A percentile compares a stretch with the other conserved stretches of the same genome.
Evolutionary conservation across 2,888 invertebrate genomes (phyloP).

Genomic region (Cosmia trapezina): DNA sequence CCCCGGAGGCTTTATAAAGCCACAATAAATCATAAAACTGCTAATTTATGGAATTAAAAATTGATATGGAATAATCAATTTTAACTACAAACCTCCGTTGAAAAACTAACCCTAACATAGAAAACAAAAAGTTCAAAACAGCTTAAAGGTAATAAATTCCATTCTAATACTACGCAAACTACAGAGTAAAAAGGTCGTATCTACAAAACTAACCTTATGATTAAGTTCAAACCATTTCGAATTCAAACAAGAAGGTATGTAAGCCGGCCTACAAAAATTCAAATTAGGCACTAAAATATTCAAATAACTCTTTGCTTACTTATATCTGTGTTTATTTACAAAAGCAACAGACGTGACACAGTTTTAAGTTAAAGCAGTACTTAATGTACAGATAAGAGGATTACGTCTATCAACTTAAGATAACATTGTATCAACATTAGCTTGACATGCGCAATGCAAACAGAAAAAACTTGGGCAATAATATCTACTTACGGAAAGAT

Average conservation of each 20-base stretch:
- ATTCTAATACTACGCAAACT: constrained; percentile 50
- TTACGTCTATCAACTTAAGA: constrained; percentile 62
- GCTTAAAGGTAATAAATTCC: constrained; percentile 28
- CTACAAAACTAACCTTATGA: constrained; percentile 37
- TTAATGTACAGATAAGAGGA: constrained; percentile 63
- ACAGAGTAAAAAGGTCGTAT: constrained; percentile 44
- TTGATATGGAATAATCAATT: constrained; percentile 39
- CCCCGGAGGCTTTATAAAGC: constrained; percentile 28
- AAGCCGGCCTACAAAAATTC: constrained; percentile 53
- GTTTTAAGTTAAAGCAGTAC: constrained; percentile 45
- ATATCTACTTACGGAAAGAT: constrained; percentile 40
- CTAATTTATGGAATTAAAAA: constrained; percentile 60
- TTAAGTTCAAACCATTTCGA: constrained; percentile 45
- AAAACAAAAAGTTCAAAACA: constrained; percentile 30
- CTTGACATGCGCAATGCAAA: constrained; percentile 66
- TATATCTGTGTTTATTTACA: constrained; percentile 53
- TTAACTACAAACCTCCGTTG: constrained; percentile 5
- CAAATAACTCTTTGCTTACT: constrained; percentile 46
- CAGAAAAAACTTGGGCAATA: constrained; percentile 42
- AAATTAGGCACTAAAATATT: constrained; percentile 60
- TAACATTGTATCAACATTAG: constrained; percentile 63
- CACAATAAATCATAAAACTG: constrained; percentile 57
- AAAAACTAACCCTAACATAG: constrained; percentile 41
- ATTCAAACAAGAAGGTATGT: constrained; percentile 38
- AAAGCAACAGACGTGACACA: constrained; percentile 39